Base-by-base conservation (phyloP, 1,140 invertebrate species). In the Batillaria attramentaria region DNA sequence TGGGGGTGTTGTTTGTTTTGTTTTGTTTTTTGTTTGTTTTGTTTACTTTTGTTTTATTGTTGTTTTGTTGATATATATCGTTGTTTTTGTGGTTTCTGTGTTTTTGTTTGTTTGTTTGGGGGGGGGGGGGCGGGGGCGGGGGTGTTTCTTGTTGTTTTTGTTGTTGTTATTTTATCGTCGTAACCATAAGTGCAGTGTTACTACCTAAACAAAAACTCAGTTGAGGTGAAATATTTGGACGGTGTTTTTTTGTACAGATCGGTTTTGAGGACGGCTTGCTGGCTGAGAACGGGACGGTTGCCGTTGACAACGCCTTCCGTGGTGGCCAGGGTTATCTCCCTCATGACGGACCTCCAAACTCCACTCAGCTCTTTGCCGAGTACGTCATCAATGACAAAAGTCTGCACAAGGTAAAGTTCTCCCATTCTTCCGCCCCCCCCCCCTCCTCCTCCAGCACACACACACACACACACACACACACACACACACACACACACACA, bases 271-370 rank as follows among this genome's bases (percentile, higher is more conserved):
- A 74, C 10, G 70, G 62, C 33, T 20, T 79, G 37, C 60, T 73
- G 41, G 72, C 72, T 13, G 50, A 72, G 31, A 77, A 65, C 66
- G 78, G 77, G 24, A 73, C 54, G 5, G 39, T 81, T 8, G 78
- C 65, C 54, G 77, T 79, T 37, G 80, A 79, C 62, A 80, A 70
- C 65, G 60, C 75, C 43, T 79, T 72, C 74, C 65, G 57, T 24
- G 35, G 28, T 50, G 69, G 79, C 5, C 28, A 1, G 5, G 62
- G 33, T 33, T 50, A 10, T 50, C 46, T 72, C 37, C 43, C 66
- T 69, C 31, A 77, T 28, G 46, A 31, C 62, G 3, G 24, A 13
- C 37, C 60, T 18, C 54, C 41, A 3, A 24, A 35, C 33, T 33
- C 66, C 33, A 54, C 46, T 46, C 68, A 41, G 18, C 41, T 50